These are phyloP conservation scores for Holothuria glaberrima DNA, from an alignment of 35 echinoderm and acorn worm species.

Conservation along the genomic window DNA sequence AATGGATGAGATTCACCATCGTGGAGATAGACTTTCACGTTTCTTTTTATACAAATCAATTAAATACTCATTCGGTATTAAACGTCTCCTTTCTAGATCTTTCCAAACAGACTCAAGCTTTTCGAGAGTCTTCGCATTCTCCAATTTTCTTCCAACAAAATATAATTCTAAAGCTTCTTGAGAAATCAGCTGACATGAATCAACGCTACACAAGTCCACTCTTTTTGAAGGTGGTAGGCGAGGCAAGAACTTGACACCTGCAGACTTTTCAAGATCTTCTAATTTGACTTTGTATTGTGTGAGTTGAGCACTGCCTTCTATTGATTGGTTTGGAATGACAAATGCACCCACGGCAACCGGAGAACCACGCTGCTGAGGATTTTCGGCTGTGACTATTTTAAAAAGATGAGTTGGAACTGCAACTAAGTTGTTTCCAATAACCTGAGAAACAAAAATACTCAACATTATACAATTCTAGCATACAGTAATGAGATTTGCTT, in stretches of 20 bases:
- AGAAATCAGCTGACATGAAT: slow-evolving; percentile 77
- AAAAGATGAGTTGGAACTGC: slow-evolving; percentile 95
- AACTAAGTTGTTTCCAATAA: slow-evolving; percentile 82
- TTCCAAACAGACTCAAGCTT: slow-evolving; percentile 82
- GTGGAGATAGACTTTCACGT: not conserved
- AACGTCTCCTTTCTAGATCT: slow-evolving; percentile 61
- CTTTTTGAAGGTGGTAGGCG: slow-evolving; percentile 33
- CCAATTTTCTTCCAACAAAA: slow-evolving; percentile 70
- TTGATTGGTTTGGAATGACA: slow-evolving; percentile 86
- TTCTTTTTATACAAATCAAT: slow-evolving; percentile 76
- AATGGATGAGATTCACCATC: not conserved
- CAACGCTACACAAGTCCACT: slow-evolving; percentile 77
- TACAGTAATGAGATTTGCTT: too few relatives aligned
- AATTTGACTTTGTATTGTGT: slow-evolving; percentile 78
- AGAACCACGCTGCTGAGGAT: not conserved
- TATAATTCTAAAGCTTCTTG: slow-evolving; percentile 61
- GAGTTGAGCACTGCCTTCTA: slow-evolving; percentile 64
- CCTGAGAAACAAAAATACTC: slow-evolving; percentile 38
- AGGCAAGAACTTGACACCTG: slow-evolving; percentile 74
- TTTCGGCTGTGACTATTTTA: slow-evolving; percentile 85
- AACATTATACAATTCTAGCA: too few relatives aligned
- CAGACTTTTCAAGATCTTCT: slow-evolving; percentile 70
- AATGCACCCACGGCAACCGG: slow-evolving; percentile 79
- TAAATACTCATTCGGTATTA: slow-evolving; percentile 65
- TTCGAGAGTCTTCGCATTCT: slow-evolving; percentile 67